Conservation (phyloP, 2,888 invertebrate species). For the Tridacna crocea region DNA sequence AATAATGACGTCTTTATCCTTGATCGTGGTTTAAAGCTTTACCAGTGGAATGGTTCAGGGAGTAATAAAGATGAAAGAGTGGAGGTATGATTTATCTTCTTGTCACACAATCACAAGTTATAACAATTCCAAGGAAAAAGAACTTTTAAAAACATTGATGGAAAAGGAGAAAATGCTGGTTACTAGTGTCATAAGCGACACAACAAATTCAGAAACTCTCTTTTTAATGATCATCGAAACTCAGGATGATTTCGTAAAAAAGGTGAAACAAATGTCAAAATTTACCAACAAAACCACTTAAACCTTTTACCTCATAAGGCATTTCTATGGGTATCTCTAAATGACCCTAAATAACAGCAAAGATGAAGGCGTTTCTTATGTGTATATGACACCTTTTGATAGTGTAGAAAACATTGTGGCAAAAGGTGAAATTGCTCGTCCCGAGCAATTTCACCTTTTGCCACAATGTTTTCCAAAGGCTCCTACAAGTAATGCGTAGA, state of each 20-base stretch:
- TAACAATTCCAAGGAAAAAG: background rate
- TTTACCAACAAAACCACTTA: background rate
- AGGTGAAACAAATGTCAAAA: background rate
- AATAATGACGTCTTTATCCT: constrained; percentile 82
- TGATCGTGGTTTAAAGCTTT: constrained; percentile 79
- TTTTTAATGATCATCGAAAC: too few species aligned
- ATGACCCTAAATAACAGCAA: too few species aligned
- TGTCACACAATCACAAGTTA: background rate
- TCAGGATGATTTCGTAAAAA: background rate
- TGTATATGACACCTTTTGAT: too few species aligned
- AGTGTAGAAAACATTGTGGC: too few species aligned
- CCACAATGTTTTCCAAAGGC: too few species aligned
- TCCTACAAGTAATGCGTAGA: too few species aligned
- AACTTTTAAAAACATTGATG: background rate
- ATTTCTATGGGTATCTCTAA: too few species aligned
- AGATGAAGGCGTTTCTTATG: too few species aligned
- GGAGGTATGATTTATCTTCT: constrained; percentile 67
- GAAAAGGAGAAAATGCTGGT: background rate
- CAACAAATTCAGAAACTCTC: too few species aligned
- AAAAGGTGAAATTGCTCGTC: too few species aligned
- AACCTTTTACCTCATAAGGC: too few species aligned
- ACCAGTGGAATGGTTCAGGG: constrained; percentile 82
- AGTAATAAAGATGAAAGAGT: constrained; percentile 82
- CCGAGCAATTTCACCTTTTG: too few species aligned
- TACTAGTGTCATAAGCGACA: background rate